A percentile compares a stretch with the other conserved stretches of the same genome.
phyloP scores from a whole-genome alignment of 1,140 invertebrate genomes.

The Meloidogyne hapla region DNA sequence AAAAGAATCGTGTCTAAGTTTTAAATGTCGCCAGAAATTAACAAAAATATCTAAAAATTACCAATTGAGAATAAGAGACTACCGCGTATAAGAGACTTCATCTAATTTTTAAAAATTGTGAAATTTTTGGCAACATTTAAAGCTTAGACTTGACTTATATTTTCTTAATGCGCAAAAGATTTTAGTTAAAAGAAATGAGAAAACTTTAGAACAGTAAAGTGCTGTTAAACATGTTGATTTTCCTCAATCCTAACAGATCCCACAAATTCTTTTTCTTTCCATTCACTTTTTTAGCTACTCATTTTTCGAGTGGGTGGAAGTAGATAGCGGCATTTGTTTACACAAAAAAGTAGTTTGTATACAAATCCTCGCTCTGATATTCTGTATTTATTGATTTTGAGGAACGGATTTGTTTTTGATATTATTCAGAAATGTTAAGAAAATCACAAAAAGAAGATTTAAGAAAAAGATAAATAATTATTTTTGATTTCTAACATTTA shows the following conservation, averaged over 20 bases:
- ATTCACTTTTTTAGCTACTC: neutral
- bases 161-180: neutral
- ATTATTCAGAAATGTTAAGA: too few relatives aligned
- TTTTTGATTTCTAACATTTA: too few relatives aligned
- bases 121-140: neutral
- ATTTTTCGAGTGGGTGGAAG: slow-evolving; percentile 1
- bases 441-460: too few relatives aligned
- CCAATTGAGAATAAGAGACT: too few relatives aligned
- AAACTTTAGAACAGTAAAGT: neutral
- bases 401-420: neutral
- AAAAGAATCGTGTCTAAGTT: too few relatives aligned
- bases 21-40: too few relatives aligned
- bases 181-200: neutral
- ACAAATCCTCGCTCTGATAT: neutral
- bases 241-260: neutral
- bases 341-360: slow-evolving; percentile 1
- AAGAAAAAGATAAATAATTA: too few relatives aligned
- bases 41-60: too few relatives aligned
- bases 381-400: neutral
- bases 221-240: slow-evolving; percentile 2
- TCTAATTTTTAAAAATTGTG: too few relatives aligned
- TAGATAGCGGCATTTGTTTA: neutral
- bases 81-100: too few relatives aligned
- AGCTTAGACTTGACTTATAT: neutral
- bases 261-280: neutral